phyloP scores from a whole-genome alignment of 1,140 invertebrate species.

The Trichomalopsis sarcophagae region DNA sequence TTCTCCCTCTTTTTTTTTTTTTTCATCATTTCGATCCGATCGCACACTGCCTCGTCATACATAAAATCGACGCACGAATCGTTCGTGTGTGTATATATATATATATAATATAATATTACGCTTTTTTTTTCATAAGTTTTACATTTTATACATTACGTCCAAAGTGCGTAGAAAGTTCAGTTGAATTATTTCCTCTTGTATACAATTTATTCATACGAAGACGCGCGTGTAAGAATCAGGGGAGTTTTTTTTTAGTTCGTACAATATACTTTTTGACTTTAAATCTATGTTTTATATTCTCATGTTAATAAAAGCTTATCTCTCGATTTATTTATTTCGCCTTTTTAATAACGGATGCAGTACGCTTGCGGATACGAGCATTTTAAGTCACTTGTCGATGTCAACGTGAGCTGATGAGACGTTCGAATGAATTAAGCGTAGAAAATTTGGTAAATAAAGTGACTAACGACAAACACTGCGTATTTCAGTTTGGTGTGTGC shows the following conservation, averaged over 20 bases:
- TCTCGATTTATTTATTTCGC: background rate
- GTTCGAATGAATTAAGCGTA: background rate
- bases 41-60: background rate
- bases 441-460: too few relatives aligned
- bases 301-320: conserved; percentile 28
- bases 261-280: conserved; percentile 9
- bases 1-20: conserved; percentile 19
- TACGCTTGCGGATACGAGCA: conserved; percentile 6
- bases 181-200: conserved; percentile 25
- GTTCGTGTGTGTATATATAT: conserved; percentile 22
- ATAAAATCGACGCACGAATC: conserved; percentile 33
- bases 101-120: conserved; percentile 34
- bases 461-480: too few relatives aligned
- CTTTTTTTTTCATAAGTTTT: conserved; percentile 31
- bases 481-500: too few relatives aligned
- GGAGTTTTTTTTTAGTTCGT: conserved; percentile 1
- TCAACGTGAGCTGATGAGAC: background rate
- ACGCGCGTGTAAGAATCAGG: conserved; percentile 18
- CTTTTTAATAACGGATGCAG: background rate
- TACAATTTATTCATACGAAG: conserved; percentile 43
- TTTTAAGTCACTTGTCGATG: conserved; percentile 39
- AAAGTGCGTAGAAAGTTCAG: conserved; percentile 47
- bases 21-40: background rate
- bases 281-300: conserved; percentile 32
- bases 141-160: conserved; percentile 49